Evolutionary conservation across 2,888 invertebrate genomes (phyloP).

Genomic region (Heliconius ismenius): DNA sequence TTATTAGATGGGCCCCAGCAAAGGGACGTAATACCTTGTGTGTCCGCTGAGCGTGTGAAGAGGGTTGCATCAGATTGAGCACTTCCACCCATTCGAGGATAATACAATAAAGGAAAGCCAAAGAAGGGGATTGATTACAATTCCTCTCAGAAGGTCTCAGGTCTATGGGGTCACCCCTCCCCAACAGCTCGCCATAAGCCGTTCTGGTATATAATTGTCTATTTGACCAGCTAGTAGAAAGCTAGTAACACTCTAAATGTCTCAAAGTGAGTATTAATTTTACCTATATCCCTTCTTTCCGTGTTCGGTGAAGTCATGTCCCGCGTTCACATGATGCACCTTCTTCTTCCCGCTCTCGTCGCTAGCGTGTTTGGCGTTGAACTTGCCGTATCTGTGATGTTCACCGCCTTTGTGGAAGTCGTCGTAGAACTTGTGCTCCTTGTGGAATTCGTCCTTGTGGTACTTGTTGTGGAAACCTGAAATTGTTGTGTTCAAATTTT

Average conservation of each 20-base stretch:
- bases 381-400: conserved; percentile 85
- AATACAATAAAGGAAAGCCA: too few relatives aligned
- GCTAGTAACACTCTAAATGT: neutral
- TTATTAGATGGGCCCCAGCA: too few relatives aligned
- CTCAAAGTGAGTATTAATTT: neutral
- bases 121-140: too few relatives aligned
- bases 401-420: conserved; percentile 87
- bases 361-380: conserved; percentile 84
- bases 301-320: conserved; percentile 82
- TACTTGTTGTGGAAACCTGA: conserved; percentile 88
- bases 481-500: neutral
- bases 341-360: conserved; percentile 85
- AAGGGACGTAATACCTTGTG: too few relatives aligned
- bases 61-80: too few relatives aligned
- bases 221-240: too few relatives aligned
- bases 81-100: too few relatives aligned
- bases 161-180: too few relatives aligned
- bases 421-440: conserved; percentile 90
- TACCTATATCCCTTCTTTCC: conserved; percentile 84
- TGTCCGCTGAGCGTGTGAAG: too few relatives aligned
- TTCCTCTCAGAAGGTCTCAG: too few relatives aligned
- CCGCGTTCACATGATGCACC: conserved; percentile 84
- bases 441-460: conserved; percentile 89
- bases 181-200: too few relatives aligned
- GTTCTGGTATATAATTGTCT: neutral